Percentiles rank a stretch among this genome's conserved stretches.
These are phyloP conservation scores for Aegithalos caudatus DNA, from an alignment of 2,113 vertebrate genomes.

Conservation along the genomic window DNA sequence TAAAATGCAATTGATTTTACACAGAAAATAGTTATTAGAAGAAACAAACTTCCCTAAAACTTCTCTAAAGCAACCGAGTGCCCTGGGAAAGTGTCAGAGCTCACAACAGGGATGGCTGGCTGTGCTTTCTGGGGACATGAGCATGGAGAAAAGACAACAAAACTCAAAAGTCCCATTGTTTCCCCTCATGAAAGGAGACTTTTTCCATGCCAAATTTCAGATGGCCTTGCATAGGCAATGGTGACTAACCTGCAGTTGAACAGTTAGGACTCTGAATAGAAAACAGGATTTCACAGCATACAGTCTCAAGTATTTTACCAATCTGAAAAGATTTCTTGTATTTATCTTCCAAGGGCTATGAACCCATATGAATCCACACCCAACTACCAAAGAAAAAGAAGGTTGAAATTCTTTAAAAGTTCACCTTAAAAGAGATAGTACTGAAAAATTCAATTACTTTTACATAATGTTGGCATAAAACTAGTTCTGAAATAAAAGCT, in stretches of 20 bases:
- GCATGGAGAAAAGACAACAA: background rate
- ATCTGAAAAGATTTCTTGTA: background rate
- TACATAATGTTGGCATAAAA: background rate
- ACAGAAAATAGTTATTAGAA: background rate
- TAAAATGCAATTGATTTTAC: background rate
- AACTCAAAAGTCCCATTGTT: background rate
- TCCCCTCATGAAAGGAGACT: background rate
- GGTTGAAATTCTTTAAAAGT: background rate
- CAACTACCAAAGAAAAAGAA: background rate
- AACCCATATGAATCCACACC: background rate
- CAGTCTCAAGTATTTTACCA: background rate
- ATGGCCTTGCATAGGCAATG: background rate
- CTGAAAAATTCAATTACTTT: background rate
- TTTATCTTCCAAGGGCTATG: background rate
- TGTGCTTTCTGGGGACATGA: background rate
- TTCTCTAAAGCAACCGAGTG: background rate
- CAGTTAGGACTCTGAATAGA: background rate
- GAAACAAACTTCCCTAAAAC: background rate
- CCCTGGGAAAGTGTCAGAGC: background rate
- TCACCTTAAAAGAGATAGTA: background rate
- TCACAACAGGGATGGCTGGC: background rate
- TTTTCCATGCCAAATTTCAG: background rate
- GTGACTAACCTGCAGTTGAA: background rate
- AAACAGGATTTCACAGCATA: background rate
- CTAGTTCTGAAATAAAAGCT: background rate